These are phyloP conservation scores for Agrochola lota DNA, from an alignment of 2,888 invertebrate genomes.

Conservation along the genomic window DNA sequence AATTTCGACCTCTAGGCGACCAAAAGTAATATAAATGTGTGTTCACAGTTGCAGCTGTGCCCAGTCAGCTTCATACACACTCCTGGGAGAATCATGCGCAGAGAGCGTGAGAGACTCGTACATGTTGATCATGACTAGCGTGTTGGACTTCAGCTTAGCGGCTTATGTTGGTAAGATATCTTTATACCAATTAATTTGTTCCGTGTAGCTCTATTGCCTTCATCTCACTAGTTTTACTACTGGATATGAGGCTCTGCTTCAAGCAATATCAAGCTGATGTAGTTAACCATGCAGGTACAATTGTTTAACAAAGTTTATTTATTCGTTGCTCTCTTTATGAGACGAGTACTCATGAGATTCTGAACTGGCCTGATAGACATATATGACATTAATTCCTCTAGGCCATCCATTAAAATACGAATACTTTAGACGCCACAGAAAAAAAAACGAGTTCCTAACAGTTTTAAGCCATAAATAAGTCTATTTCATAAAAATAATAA, in stretches of 20 bases:
- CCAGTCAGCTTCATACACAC: conserved; percentile 87
- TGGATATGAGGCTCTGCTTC: background rate
- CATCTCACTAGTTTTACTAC: background rate
- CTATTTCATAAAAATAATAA: no score
- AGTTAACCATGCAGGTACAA: background rate
- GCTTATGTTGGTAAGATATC: conserved; percentile 69
- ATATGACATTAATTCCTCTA: no score
- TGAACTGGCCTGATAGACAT: no score
- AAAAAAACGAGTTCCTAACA: no score
- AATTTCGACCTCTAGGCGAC: no score
- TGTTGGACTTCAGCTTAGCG: conserved; percentile 71
- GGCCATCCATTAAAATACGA: no score
- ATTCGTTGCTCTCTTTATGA: no score
- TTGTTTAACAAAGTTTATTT: no score
- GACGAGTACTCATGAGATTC: no score
- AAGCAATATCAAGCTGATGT: background rate
- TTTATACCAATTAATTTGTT: background rate
- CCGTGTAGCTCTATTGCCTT: background rate
- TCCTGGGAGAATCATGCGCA: conserved; percentile 86
- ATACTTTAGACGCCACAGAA: no score
- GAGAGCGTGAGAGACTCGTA: conserved; percentile 72
- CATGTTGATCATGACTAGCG: conserved; percentile 75
- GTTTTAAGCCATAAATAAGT: no score
- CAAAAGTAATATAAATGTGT: no score
- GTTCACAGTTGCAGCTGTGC: conserved; percentile 75